A percentile compares a stretch with the other conserved stretches of the same genome.
Conservation (phyloP, 2,113 vertebrate species). For the Hemibagrus wyckioides region DNA sequence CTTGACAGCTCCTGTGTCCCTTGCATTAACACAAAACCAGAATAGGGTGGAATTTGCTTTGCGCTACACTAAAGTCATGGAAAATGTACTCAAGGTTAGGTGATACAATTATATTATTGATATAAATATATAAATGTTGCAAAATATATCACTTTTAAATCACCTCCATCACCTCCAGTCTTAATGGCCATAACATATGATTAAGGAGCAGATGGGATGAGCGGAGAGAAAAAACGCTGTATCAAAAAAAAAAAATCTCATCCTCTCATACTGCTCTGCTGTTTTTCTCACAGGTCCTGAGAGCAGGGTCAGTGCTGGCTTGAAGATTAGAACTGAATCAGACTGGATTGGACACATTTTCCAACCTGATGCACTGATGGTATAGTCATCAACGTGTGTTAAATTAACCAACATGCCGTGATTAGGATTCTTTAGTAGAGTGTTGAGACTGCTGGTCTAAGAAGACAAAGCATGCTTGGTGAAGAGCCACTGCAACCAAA, state of each 20-base stretch:
- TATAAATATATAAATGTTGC: neutral
- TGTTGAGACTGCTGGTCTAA: neutral
- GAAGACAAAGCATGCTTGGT: neutral
- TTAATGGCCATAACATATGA: neutral
- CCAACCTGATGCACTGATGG: neutral
- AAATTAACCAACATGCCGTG: neutral
- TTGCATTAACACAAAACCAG: constrained; percentile 58
- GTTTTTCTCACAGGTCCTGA: neutral
- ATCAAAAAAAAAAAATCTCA: neutral
- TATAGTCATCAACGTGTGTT: neutral
- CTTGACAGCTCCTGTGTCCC: constrained; percentile 66
- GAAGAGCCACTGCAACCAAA: neutral
- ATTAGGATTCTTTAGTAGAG: neutral
- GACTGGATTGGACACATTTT: neutral
- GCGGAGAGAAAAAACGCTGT: too few relatives aligned
- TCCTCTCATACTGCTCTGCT: neutral
- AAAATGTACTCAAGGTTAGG: neutral
- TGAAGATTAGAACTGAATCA: neutral
- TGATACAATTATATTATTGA: neutral
- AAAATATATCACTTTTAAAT: neutral
- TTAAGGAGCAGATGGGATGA: neutral
- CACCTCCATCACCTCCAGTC: too few relatives aligned
- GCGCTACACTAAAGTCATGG: neutral
- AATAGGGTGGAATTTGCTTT: constrained; percentile 8
- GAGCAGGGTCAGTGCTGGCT: neutral